phyloP scores from a whole-genome alignment of 2,888 invertebrate genomes.

The Drosophila neonasuta region DNA sequence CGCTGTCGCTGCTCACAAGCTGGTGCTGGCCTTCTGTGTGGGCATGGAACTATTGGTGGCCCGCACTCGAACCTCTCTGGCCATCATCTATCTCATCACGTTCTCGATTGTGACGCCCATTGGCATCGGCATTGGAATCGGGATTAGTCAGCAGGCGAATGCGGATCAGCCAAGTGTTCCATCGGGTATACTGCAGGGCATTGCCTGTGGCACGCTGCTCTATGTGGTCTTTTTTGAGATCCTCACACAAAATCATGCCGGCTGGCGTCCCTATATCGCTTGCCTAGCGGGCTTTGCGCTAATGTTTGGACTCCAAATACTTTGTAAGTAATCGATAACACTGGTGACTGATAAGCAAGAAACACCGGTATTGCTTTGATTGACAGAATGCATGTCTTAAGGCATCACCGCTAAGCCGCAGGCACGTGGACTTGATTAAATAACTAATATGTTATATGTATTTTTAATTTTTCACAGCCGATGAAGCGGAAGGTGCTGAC shows the following conservation, averaged over 20 bases:
- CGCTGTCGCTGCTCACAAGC: slow-evolving; percentile 92
- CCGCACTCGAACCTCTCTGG: slow-evolving; percentile 85
- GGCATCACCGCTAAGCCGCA: slow-evolving; percentile 25
- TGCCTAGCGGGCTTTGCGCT: slow-evolving; percentile 87
- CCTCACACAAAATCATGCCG: slow-evolving; percentile 84
- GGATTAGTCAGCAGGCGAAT: slow-evolving; percentile 86
- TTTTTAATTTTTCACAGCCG: slow-evolving; percentile 43
- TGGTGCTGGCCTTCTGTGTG: slow-evolving; percentile 94
- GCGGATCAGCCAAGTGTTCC: slow-evolving; percentile 85
- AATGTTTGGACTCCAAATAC: slow-evolving; percentile 87
- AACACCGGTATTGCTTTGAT: slow-evolving; percentile 22
- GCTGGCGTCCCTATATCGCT: slow-evolving; percentile 86
- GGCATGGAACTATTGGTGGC: slow-evolving; percentile 91
- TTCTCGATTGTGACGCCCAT: slow-evolving; percentile 90
- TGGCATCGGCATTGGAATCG: slow-evolving; percentile 88
- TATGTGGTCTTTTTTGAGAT: slow-evolving; percentile 99
- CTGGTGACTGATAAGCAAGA: slow-evolving; percentile 9
- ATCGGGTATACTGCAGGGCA: slow-evolving; percentile 85
- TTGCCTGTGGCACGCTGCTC: slow-evolving; percentile 93
- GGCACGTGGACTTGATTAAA: slow-evolving; percentile 12
- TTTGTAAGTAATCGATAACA: slow-evolving; percentile 70
- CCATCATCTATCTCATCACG: slow-evolving; percentile 87
- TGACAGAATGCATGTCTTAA: slow-evolving; percentile 24
- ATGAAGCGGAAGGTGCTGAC: slow-evolving; percentile 69
- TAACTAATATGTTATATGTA: slow-evolving; percentile 4